Evolutionary conservation across 2,888 invertebrate species (phyloP), one percentile per base, ranked within the genome.

Genomic region (Tetheella fluctuosa): DNA sequence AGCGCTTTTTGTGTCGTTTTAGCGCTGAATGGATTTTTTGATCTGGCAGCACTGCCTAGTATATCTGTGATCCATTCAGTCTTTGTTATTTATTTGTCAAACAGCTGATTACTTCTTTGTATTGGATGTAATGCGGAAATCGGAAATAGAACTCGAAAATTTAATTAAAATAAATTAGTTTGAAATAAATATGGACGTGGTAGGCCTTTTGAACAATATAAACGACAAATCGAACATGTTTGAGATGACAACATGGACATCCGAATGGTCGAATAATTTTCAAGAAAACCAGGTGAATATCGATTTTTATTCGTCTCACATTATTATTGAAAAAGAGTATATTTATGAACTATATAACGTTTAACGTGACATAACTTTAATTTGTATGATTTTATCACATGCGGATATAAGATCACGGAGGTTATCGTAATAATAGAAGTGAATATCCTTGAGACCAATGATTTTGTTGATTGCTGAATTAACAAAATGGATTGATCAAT

Each of bases 251-350:
- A 91, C 92, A 57, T 93, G 93, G 93, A 92, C 91, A 62, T 84
- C 91, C 5, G 90, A 93, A 64, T 91, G 91, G 91, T 87, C 93
- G 13, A 85, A 85, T 70, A 90, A 87, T 80, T 88, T 93, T 72
- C 91, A 93, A 83, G 90, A 93, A 71, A 92, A 93, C 71, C 93
- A 93, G 85, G 93, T 90, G 71, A 82, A 87, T 86, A 79, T 77
- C 75, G 77, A 80, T 81, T 83, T 80, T 78, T 71, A 37, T 17
- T 30, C 28, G 58, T 59, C 48, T 60, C 59, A 61, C 64, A 63
- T 64, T 71, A 64, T 63, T 61, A 58, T 25, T 34, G 13, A 39
- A 48, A 5, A 30, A 30, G 30, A 23, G 2, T 48, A 0, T 8
- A 10, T 10, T 10, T 20, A 48, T 10, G 48, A 60, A 53, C 56